Conservation (phyloP, 2,888 invertebrate genomes). For the Pomacea canaliculata region DNA sequence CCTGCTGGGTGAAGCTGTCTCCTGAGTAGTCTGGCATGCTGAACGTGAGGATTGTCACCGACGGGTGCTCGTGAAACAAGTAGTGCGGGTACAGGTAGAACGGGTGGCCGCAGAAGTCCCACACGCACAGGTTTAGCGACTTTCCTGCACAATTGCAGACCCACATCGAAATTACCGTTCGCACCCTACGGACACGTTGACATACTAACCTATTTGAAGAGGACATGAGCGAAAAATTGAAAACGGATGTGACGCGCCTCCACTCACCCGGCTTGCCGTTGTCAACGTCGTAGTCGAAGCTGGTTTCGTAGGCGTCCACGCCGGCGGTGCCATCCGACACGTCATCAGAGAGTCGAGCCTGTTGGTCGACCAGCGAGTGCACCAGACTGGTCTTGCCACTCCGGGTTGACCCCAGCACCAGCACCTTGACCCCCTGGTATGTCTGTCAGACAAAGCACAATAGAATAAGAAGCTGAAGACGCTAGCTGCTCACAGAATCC, state of each 20-base stretch:
- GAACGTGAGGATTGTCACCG: conserved; percentile 62
- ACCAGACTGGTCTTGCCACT: conserved; percentile 63
- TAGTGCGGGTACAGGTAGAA: conserved; percentile 61
- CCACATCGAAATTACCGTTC: neutral
- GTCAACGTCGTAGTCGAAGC: conserved; percentile 44
- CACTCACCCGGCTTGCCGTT: conserved; percentile 25
- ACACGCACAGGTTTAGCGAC: conserved; percentile 55
- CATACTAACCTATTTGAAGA: no score
- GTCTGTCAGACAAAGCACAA: neutral
- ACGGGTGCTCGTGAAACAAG: conserved; percentile 62
- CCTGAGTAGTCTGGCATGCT: conserved; percentile 60
- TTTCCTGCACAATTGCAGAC: conserved; percentile 12
- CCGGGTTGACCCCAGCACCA: conserved; percentile 51
- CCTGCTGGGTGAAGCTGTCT: conserved; percentile 50
- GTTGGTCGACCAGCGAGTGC: conserved; percentile 65
- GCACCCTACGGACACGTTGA: no score
- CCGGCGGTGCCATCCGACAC: conserved; percentile 56
- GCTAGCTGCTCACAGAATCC: no score
- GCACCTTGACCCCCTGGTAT: conserved; percentile 41
- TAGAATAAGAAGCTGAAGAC: no score
- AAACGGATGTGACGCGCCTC: no score
- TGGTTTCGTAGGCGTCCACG: conserved; percentile 60
- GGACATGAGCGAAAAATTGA: no score
- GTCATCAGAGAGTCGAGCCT: conserved; percentile 58
- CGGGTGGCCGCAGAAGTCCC: conserved; percentile 65